phyloP scores from a whole-genome alignment of 2,888 invertebrate genomes.

The Morpho helenor region DNA sequence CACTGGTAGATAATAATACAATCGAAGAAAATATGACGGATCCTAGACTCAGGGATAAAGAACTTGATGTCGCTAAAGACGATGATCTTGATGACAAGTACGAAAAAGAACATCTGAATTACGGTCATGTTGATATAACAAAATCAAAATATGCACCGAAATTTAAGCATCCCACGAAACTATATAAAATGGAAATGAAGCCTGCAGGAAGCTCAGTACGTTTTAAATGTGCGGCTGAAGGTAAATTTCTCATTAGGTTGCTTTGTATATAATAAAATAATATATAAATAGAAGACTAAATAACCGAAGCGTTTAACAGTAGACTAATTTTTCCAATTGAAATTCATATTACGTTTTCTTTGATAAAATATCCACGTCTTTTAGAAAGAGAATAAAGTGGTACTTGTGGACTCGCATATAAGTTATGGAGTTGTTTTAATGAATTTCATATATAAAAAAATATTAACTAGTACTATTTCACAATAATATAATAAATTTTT shows the following conservation, averaged over 20 bases:
- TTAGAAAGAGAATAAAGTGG: too few relatives aligned
- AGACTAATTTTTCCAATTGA: too few relatives aligned
- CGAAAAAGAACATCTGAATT: constrained; percentile 58
- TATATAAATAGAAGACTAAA: too few relatives aligned
- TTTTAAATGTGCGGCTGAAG: constrained; percentile 85
- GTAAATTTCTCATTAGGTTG: constrained; percentile 38
- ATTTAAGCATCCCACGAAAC: constrained; percentile 60
- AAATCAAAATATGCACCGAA: constrained; percentile 57
- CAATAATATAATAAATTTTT: too few relatives aligned
- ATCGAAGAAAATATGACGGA: constrained; percentile 43
- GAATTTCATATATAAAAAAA: too few relatives aligned
- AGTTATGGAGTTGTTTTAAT: too few relatives aligned
- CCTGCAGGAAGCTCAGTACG: constrained; percentile 89
- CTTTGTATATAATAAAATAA: too few relatives aligned
- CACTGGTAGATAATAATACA: constrained; percentile 51
- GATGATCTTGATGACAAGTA: constrained; percentile 59
- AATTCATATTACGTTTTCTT: too few relatives aligned
- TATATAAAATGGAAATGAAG: constrained; percentile 77
- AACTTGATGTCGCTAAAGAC: constrained; percentile 48
- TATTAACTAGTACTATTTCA: too few relatives aligned
- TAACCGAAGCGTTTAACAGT: too few relatives aligned
- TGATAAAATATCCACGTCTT: too few relatives aligned
- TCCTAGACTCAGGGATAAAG: constrained; percentile 39
- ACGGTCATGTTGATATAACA: constrained; percentile 61
- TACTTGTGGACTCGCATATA: too few relatives aligned